Evolutionary conservation across 2,113 vertebrate species (phyloP), one percentile per base, ranked within the genome.

Genomic region (Suricata suricatta): DNA sequence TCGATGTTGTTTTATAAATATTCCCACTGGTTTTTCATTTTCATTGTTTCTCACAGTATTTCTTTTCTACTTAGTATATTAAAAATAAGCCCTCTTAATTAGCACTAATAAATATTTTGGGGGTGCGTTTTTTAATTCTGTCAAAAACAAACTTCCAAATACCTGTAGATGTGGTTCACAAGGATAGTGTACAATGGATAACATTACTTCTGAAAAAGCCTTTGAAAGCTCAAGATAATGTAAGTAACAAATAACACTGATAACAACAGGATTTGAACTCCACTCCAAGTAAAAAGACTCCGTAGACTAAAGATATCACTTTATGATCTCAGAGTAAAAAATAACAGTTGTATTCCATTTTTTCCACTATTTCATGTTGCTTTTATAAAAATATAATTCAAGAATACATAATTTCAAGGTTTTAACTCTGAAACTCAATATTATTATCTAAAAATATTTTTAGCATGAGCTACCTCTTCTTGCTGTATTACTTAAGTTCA

Each of bases 91-190:
- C 69, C 25, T 87, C 50, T 85, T 68, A 81, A 80, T 47, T 44
- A 93, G 41, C 23, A 52, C 7, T 66, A 80, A 17, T 31, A 96
- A 95, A 80, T 92, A 96, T 94, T 93, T 80, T 96, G 29, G 69
- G 57, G 29, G 80, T n/a, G 10, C 83, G 95, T 44, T 19, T 96
- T 97, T 96, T 35, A 72, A 68, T 66, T 96, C 52, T 76, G 69
- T 33, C 38, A 91, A 93, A 94, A 93, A 74, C 0, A 72, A 87
- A 90, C 13, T 85, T 95, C 17, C 90, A n/a, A 91, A 64, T 66
- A 88, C 29, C 29, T 72, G 41, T 1, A 33, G 83, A 81, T 41
- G 19, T 31, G 2, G 41, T 86, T 93, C 85, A 85, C 94, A 95
- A 68, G 3, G 38, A 25, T 5, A 82, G 23, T 35, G 11, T 69